These are phyloP conservation scores for Indicator maculatus DNA, from an alignment of 2,113 vertebrate species.

Conservation along the genomic window DNA sequence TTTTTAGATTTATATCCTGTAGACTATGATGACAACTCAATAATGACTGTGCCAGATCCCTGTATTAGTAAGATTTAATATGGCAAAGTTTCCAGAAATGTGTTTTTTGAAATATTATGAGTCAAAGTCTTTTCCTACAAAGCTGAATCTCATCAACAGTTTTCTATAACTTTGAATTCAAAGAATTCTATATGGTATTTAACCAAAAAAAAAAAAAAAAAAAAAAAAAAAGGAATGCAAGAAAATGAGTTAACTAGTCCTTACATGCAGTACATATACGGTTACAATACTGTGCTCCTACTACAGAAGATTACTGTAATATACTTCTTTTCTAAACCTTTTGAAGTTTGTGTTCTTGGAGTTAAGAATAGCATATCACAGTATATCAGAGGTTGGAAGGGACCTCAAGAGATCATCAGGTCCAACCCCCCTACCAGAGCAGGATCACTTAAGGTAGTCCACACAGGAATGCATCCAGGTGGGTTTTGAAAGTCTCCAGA, in stretches of 20 bases:
- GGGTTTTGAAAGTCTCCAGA: too few relatives aligned
- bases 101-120: slow-evolving; percentile 84
- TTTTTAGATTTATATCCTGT: slow-evolving; percentile 80
- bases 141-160: slow-evolving; percentile 77
- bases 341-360: slow-evolving; percentile 56
- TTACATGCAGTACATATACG: slow-evolving; percentile 32
- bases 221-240: slow-evolving; percentile 30
- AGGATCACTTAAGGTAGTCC: too few relatives aligned
- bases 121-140: slow-evolving; percentile 74
- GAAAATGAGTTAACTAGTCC: slow-evolving; percentile 68
- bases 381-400: too few relatives aligned
- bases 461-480: too few relatives aligned
- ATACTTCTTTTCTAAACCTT: slow-evolving; percentile 7
- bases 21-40: slow-evolving; percentile 82
- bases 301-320: not conserved
- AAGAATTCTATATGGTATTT: slow-evolving; percentile 63
- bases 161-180: slow-evolving; percentile 75
- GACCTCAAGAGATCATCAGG: too few relatives aligned
- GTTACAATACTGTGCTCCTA: slow-evolving; percentile 21
- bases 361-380: not conserved
- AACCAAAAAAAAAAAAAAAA: not conserved
- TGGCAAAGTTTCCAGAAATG: slow-evolving; percentile 76
- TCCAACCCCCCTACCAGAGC: too few relatives aligned
- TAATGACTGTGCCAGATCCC: slow-evolving; percentile 78
- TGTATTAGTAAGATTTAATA: slow-evolving; percentile 83